Conservation (phyloP, 2,113 vertebrate genomes). For the Triplophysa siluroides region DNA sequence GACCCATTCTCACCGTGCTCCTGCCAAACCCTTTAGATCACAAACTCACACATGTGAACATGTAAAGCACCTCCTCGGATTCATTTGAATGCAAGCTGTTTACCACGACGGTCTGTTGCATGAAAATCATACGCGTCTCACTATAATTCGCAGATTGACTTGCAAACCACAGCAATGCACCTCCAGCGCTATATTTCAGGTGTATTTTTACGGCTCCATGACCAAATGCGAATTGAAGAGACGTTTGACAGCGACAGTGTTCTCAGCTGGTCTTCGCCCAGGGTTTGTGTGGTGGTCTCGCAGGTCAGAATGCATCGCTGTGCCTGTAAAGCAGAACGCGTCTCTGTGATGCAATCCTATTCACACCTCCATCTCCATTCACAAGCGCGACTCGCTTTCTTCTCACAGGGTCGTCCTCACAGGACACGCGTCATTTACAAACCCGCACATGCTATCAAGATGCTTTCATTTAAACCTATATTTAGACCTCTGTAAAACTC, state of each 20-base stretch:
- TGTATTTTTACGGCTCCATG: conserved; percentile 3
- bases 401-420: conserved; percentile 42
- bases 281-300: conserved; percentile 45
- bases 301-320: conserved; percentile 44
- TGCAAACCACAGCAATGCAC: neutral
- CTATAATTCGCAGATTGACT: neutral
- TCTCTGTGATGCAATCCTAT: conserved; percentile 58
- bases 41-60: conserved; percentile 24
- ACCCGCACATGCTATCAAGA: conserved; percentile 10
- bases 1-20: conserved; percentile 61
- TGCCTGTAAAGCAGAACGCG: conserved; percentile 35
- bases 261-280: conserved; percentile 42
- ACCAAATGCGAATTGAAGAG: conserved; percentile 29
- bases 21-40: conserved; percentile 65
- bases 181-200: neutral
- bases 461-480: conserved; percentile 17
- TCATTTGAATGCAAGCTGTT: conserved; percentile 17
- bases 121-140: neutral
- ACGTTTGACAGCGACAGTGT: conserved; percentile 31
- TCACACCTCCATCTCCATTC: conserved; percentile 51
- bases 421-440: conserved; percentile 51
- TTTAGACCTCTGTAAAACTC: neutral
- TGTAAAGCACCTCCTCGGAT: conserved; percentile 9
- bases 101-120: conserved; percentile 31
- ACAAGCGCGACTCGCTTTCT: conserved; percentile 27